Evolutionary conservation across 2,797 vertebrate species (phyloP), one percentile per base, ranked within the genome.

Genomic region (Sebastes umbrosus): DNA sequence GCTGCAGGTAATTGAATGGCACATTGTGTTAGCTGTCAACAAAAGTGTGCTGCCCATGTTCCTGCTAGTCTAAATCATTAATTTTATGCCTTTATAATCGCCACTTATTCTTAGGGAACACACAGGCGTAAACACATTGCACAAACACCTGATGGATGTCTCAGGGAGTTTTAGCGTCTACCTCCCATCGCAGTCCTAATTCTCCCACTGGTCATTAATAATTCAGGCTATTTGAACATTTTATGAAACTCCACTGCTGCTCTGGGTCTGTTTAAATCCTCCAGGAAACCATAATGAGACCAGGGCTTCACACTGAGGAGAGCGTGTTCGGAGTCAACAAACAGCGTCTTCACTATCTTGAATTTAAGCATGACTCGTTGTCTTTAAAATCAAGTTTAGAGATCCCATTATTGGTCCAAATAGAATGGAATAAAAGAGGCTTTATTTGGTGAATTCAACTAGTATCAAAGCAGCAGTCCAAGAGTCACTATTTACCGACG

Each of bases 181-280:
- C 46, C 60, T 69, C 36, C 65, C 74, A 66, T 20, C 14, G n/a
- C 64, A 55, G 58, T 52, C 25, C 60, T 68, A 10, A 36, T 65
- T 80, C 66, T 82, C 69, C 70, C 59, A 8, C 73, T 24, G 64
- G 60, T 75, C 64, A 90, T 95, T 81, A 93, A 94, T 94, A 88
- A 92, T 95, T 90, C 63, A 92, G 25, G 24, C 32, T 80, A 79
- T 85, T 85, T 90, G 72, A 84, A 73, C 59, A 86, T 90, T 91
- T 93, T 67, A 76, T 92, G 67, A 93, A 92, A 87, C 64, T 84
- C 58, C 62, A 34, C 69, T 58, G 80, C 69, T 83, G 82, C 77
- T 80, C 14, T 64, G 68, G 11, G 75, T 81, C 79, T 87, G 67
- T 54, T 87, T 74, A 86, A 89, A 78, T 81, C 87, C 16, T 65